Conservation (phyloP, 1,140 invertebrate species). For the Drosophila leontia region DNA sequence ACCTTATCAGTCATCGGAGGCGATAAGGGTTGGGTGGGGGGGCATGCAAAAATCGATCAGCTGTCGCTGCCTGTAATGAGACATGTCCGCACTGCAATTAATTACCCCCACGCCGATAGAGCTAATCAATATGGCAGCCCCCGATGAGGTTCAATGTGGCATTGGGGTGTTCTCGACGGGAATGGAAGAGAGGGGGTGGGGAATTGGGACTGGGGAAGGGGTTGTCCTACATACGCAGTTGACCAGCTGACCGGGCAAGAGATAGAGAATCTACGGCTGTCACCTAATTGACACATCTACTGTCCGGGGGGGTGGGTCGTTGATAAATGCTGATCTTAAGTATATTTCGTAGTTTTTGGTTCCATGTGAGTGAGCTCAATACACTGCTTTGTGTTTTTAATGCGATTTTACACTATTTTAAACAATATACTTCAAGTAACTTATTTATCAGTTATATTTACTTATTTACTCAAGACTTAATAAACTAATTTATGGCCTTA, state of each 20-base stretch:
- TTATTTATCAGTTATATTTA: neutral
- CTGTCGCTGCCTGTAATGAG: conserved; percentile 68
- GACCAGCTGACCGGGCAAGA: conserved; percentile 38
- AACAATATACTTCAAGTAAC: neutral
- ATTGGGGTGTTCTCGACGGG: conserved; percentile 23
- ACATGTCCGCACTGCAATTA: conserved; percentile 66
- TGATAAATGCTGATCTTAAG: neutral
- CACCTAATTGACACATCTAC: conserved; percentile 28
- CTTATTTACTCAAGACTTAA: neutral
- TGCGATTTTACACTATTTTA: neutral
- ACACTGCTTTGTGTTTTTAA: too few relatives aligned
- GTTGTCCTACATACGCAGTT: conserved; percentile 49
- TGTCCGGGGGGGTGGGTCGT: neutral
- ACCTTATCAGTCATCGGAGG: conserved; percentile 25
- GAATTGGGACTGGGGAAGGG: neutral
- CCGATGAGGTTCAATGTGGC: conserved; percentile 34
- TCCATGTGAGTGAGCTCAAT: neutral
- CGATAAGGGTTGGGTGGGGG: conserved; percentile 26
- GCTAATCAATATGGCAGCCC: conserved; percentile 67
- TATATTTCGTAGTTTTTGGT: neutral
- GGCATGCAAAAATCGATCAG: conserved; percentile 80
- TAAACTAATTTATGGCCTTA: conserved; percentile 3
- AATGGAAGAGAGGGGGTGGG: too few relatives aligned
- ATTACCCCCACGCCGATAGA: conserved; percentile 65
- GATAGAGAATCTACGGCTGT: conserved; percentile 37